Conservation (phyloP, 2,888 invertebrate species). For the Psococerastis gibbosa region DNA sequence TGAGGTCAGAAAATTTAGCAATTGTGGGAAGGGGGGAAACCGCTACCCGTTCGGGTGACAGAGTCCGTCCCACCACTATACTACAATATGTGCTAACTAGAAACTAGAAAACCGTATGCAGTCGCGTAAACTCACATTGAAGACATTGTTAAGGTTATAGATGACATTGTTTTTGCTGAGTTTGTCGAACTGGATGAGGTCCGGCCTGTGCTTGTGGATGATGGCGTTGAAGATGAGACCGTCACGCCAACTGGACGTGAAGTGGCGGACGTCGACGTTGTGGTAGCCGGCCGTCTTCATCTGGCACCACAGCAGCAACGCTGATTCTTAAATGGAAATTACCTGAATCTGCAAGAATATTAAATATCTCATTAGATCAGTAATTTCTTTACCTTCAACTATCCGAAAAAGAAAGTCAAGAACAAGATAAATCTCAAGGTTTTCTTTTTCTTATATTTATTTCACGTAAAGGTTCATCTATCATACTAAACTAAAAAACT, state of each 20-base stretch:
- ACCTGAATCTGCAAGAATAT: constrained; percentile 83
- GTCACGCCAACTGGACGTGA: constrained; percentile 97
- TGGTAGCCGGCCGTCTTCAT: constrained; percentile 99
- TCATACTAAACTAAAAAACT: too few relatives aligned
- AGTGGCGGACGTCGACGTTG: constrained; percentile 97
- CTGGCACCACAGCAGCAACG: constrained; percentile 95
- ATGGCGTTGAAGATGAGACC: constrained; percentile 98
- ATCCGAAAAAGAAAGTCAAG: too few relatives aligned
- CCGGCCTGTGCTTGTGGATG: constrained; percentile 92
- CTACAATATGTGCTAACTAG: too few relatives aligned
- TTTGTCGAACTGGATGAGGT: constrained; percentile 86
- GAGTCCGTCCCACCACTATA: too few relatives aligned
- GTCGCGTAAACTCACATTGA: constrained; percentile 58
- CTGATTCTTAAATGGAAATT: constrained; percentile 97
- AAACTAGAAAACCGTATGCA: too few relatives aligned
- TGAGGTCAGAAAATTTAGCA: not conserved
- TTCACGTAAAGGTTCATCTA: too few relatives aligned
- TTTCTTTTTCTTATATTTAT: too few relatives aligned
- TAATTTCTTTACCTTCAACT: too few relatives aligned
- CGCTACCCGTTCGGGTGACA: too few relatives aligned
- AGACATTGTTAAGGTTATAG: constrained; percentile 92
- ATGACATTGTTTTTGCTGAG: constrained; percentile 89
- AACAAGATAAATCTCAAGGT: too few relatives aligned
- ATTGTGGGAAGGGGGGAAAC: not conserved
- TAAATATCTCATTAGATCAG: too few relatives aligned